A percentile compares a stretch with the other conserved stretches of the same genome.
phyloP scores from a whole-genome alignment of 2,888 invertebrate genomes.

The Xestia c-nigrum region DNA sequence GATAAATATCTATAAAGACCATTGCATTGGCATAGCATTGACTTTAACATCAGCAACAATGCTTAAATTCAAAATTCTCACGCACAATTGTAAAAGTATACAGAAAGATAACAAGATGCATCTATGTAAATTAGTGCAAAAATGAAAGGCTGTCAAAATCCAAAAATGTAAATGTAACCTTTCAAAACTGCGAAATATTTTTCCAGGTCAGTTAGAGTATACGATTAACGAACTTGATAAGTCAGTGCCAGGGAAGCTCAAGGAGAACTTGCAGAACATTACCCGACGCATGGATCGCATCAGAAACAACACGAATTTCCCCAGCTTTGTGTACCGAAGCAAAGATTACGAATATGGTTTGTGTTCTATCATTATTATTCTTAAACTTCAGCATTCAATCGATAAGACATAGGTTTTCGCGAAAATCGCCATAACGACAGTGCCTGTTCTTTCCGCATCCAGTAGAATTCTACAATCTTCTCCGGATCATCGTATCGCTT shows the following conservation, averaged over 20 bases:
- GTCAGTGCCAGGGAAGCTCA: slow-evolving; percentile 83
- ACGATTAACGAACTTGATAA: slow-evolving; percentile 87
- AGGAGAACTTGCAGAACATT: slow-evolving; percentile 84
- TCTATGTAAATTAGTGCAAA: slow-evolving; percentile 35
- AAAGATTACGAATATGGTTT: slow-evolving; percentile 88
- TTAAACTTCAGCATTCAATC: slow-evolving; percentile 1
- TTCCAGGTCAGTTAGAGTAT: slow-evolving; percentile 85
- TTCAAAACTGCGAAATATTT: slow-evolving; percentile 25
- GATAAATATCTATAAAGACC: slow-evolving; percentile 18
- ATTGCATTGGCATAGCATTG: not conserved
- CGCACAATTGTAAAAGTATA: slow-evolving; percentile 25
- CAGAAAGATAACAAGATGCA: slow-evolving; percentile 13
- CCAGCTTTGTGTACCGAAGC: slow-evolving; percentile 80
- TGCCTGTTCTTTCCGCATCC: not conserved
- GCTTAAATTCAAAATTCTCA: slow-evolving; percentile 24
- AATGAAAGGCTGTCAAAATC: slow-evolving; percentile 9
- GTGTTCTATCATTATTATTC: slow-evolving; percentile 44
- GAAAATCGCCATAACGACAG: not conserved
- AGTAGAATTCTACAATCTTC: too few species aligned
- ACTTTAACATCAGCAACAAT: slow-evolving; percentile 7
- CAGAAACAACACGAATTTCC: slow-evolving; percentile 76
- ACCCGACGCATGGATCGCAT: slow-evolving; percentile 86
- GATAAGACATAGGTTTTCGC: not conserved
- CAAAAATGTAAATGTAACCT: not conserved
- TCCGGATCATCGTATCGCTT: too few species aligned